phyloP scores from a whole-genome alignment of 2,797 vertebrate species.

The Sibirionetta formosa region DNA sequence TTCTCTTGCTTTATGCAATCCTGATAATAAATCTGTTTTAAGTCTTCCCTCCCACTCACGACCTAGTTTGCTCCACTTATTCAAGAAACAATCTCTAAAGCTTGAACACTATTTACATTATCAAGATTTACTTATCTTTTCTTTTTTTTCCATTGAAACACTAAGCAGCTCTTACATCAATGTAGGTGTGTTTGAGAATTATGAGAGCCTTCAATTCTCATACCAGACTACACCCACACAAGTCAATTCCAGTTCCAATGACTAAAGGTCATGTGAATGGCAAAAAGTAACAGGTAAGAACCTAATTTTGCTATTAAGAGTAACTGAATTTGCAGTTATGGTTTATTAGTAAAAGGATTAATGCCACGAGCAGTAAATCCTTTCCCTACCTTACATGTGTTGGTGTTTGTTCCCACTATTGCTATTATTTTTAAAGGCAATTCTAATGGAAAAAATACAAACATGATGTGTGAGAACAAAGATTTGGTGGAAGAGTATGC shows the following conservation, averaged over 20 bases:
- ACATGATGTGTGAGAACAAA: neutral
- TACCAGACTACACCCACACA: slow-evolving; percentile 87
- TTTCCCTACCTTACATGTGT: neutral
- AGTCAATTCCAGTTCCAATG: slow-evolving; percentile 80
- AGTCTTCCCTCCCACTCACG: neutral
- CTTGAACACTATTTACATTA: slow-evolving; percentile 66
- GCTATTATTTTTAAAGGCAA: neutral
- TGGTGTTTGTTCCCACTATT: neutral
- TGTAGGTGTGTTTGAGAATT: slow-evolving; percentile 83
- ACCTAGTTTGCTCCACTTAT: slow-evolving; percentile 2
- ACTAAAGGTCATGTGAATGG: slow-evolving; percentile 77
- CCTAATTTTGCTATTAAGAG: slow-evolving; percentile 57
- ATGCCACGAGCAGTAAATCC: neutral
- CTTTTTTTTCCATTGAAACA: slow-evolving; percentile 67
- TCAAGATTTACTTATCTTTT: slow-evolving; percentile 78
- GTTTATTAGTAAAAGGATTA: slow-evolving; percentile 47
- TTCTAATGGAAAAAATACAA: neutral
- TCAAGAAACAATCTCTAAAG: slow-evolving; percentile 60
- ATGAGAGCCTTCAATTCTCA: slow-evolving; percentile 80
- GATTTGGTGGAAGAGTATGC: neutral
- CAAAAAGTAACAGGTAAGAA: slow-evolving; percentile 71
- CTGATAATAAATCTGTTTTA: neutral
- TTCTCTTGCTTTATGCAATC: slow-evolving; percentile 5
- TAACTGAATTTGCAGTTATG: slow-evolving; percentile 62
- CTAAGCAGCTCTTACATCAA: slow-evolving; percentile 74